Conservation (phyloP, 2,113 vertebrate genomes). For the Ophiodon elongatus region DNA sequence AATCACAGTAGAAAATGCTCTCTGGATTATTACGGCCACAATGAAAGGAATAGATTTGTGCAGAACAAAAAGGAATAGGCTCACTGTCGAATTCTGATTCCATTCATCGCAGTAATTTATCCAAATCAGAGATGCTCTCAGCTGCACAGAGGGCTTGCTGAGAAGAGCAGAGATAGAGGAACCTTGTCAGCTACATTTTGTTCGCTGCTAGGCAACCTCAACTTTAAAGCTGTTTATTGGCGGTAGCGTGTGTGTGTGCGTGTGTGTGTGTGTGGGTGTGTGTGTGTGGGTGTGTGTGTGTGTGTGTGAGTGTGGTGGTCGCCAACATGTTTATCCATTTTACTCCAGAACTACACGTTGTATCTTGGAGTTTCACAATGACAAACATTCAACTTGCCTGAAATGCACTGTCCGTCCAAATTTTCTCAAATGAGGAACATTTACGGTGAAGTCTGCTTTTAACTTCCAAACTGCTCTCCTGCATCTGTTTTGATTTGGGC, state of each 20-base stretch:
- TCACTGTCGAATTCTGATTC: conserved; percentile 32
- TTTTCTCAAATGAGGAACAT: conserved; percentile 19
- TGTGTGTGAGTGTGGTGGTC: no score
- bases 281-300: neutral
- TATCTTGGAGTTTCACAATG: conserved; percentile 18
- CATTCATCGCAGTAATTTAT: conserved; percentile 44
- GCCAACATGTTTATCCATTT: conserved; percentile 11
- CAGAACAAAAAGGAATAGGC: conserved; percentile 8
- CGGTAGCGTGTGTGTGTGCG: neutral
- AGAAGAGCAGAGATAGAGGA: conserved; percentile 23
- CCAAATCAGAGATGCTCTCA: conserved; percentile 13
- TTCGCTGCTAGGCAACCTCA: conserved; percentile 61
- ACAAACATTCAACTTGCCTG: neutral
- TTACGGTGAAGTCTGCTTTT: conserved; percentile 22
- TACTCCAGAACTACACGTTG: conserved; percentile 14
- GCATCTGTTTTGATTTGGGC: conserved; percentile 26
- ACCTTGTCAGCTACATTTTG: conserved; percentile 28
- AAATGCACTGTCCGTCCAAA: neutral
- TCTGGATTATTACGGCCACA: conserved; percentile 34
- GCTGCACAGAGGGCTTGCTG: conserved; percentile 27
- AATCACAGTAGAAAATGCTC: neutral
- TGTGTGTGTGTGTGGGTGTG: conserved; percentile 11
- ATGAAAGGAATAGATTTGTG: conserved; percentile 24
- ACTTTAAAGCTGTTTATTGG: conserved; percentile 40
- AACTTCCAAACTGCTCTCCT: conserved; percentile 17